A percentile compares a stretch with the other conserved stretches of the same genome.
phyloP scores from a whole-genome alignment of 2,113 vertebrate species.

The Sceloporus tristichus region DNA sequence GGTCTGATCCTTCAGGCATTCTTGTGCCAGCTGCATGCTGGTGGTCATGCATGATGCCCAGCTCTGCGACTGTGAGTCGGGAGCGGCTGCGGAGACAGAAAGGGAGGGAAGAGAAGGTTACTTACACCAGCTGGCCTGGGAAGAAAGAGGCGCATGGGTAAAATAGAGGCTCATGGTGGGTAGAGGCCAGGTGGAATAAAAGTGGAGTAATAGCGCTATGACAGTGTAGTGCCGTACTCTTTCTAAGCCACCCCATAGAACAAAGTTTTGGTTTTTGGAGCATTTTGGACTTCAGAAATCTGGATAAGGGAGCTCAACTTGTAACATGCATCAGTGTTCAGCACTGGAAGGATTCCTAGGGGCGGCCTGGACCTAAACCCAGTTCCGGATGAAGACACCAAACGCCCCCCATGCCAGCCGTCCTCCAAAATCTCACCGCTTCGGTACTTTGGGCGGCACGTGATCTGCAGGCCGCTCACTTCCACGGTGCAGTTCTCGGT shows the following conservation, averaged over 20 bases:
- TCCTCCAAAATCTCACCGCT: slow-evolving; percentile 79
- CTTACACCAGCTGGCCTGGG: background rate
- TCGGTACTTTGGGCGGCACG: slow-evolving; percentile 87
- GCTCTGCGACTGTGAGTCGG: slow-evolving; percentile 85
- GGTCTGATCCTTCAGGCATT: slow-evolving; percentile 90
- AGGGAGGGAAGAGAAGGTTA: no score
- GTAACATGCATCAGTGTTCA: no score
- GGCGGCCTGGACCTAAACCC: no score
- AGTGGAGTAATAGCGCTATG: no score
- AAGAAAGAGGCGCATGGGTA: background rate
- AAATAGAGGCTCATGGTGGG: no score
- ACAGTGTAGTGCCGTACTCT: no score
- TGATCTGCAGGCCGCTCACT: slow-evolving; percentile 90
- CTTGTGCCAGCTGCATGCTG: slow-evolving; percentile 93
- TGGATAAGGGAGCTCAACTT: background rate
- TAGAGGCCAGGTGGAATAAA: no score
- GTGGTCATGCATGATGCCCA: slow-evolving; percentile 94
- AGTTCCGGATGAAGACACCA: background rate
- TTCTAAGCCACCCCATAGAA: no score
- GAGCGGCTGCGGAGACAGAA: slow-evolving; percentile 22
- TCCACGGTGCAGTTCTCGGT: slow-evolving; percentile 91
- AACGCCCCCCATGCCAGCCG: background rate
- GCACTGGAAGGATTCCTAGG: no score
- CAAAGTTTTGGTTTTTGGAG: no score
- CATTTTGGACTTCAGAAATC: no score